A percentile compares a stretch with the other conserved stretches of the same genome.
These are phyloP conservation scores for Stomatorhinus ivindoensis DNA, from an alignment of 2,113 vertebrate genomes.

Conservation along the genomic window DNA sequence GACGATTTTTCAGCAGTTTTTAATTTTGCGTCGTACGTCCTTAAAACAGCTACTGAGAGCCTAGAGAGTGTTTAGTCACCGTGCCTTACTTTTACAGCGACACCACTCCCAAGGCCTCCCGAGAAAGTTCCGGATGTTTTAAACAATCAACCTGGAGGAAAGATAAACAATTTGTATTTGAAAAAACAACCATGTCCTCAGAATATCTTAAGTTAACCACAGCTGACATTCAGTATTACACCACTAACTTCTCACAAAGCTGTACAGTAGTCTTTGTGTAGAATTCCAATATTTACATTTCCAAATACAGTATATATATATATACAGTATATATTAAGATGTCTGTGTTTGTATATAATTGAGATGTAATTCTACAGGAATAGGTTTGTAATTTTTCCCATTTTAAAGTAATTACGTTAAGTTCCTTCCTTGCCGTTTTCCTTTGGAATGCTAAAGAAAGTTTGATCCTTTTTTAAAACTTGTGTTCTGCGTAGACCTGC, in stretches of 20 bases:
- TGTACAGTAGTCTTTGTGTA: background rate
- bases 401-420: background rate
- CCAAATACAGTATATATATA: slow-evolving; percentile 11
- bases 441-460: background rate
- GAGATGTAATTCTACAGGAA: slow-evolving; percentile 12
- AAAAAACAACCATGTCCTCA: background rate
- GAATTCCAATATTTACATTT: slow-evolving; percentile 13
- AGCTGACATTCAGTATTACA: slow-evolving; percentile 1
- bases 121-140: background rate
- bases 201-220: slow-evolving; percentile 9
- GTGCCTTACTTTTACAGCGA: slow-evolving; percentile 62
- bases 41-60: slow-evolving; percentile 13
- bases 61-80: slow-evolving; percentile 49
- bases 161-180: slow-evolving; percentile 12
- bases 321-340: slow-evolving; percentile 16
- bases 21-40: slow-evolving; percentile 20
- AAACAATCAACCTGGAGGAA: background rate
- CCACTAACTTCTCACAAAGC: background rate
- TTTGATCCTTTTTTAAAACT: slow-evolving; percentile 16
- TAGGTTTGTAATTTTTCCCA: slow-evolving; percentile 1
- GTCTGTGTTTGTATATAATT: slow-evolving; percentile 19
- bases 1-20: slow-evolving; percentile 21
- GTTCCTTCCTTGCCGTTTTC: background rate
- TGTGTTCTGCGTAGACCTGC: slow-evolving; percentile 46
- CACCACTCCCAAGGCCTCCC: background rate